A percentile compares a stretch with the other conserved stretches of the same genome.
Evolutionary conservation across 2,113 vertebrate genomes (phyloP).

Genomic region (human): DNA sequence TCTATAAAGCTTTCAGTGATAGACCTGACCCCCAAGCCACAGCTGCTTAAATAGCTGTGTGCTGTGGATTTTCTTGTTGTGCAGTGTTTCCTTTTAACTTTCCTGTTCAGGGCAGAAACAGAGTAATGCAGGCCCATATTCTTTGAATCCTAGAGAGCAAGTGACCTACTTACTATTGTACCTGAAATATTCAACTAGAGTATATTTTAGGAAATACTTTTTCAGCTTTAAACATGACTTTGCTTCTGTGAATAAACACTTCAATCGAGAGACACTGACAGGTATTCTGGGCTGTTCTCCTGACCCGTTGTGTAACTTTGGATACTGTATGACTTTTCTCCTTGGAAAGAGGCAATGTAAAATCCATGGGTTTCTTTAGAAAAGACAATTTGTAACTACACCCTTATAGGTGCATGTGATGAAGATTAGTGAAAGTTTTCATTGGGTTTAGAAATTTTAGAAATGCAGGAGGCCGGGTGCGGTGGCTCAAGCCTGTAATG

Average conservation of each 20-base stretch:
- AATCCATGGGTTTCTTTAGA: neutral
- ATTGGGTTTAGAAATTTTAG: neutral
- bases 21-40: neutral
- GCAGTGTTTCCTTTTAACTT: conserved; percentile 20
- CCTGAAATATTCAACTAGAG: conserved; percentile 41
- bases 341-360: conserved; percentile 30
- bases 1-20: neutral
- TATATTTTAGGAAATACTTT: conserved; percentile 65
- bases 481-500: no score
- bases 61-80: neutral
- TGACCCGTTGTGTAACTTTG: neutral
- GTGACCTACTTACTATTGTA: conserved; percentile 62
- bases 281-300: neutral
- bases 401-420: neutral
- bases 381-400: neutral
- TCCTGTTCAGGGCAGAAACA: neutral
- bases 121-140: neutral
- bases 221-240: conserved; percentile 43
- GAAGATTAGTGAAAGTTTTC: conserved; percentile 15
- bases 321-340: neutral
- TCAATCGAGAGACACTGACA: neutral
- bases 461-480: neutral
- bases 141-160: conserved; percentile 62
- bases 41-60: neutral
- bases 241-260: conserved; percentile 52